phyloP scores from a whole-genome alignment of 2,797 vertebrate species.

The Huso huso region DNA sequence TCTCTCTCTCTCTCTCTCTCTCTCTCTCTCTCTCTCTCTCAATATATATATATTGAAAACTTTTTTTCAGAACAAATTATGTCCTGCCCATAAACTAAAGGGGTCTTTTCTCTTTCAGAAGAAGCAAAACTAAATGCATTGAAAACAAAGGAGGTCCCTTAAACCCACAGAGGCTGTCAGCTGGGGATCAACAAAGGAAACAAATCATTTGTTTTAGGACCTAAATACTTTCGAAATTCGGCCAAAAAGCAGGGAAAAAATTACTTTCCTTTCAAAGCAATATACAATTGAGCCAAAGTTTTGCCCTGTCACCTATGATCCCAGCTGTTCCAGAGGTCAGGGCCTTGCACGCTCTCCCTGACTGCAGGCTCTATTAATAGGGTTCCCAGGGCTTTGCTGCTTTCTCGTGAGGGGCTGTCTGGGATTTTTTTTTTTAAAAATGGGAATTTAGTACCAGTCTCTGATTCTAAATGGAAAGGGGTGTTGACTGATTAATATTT shows the following conservation, averaged over 20 bases:
- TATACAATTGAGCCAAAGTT: conserved; percentile 20
- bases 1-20: too few relatives aligned
- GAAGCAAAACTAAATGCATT: conserved; percentile 2
- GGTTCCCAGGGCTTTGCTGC: conserved; percentile 9
- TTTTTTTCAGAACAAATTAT: not conserved
- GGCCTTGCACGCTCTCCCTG: conserved; percentile 5
- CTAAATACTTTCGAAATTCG: conserved; percentile 18
- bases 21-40: too few relatives aligned
- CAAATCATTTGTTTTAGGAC: conserved; percentile 18
- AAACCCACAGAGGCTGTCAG: conserved; percentile 5
- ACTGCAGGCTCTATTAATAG: conserved; percentile 13
- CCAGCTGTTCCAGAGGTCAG: conserved; percentile 18
- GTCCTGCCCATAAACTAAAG: not conserved
- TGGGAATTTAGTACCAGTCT: conserved; percentile 10
- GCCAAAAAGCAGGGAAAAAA: conserved; percentile 11
- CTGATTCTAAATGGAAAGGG: conserved; percentile 16
- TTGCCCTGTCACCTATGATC: conserved; percentile 23
- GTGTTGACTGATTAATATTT: conserved; percentile 49
- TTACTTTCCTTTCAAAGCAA: conserved; percentile 8
- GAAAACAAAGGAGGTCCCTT: not conserved
- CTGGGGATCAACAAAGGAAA: conserved; percentile 15
- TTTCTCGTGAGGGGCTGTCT: conserved; percentile 3
- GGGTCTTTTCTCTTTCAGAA: not conserved
- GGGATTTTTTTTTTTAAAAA: conserved; percentile 10
- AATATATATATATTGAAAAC: not conserved